Base-by-base conservation (phyloP, 2,888 invertebrate genomes). In the Lepidochitona cinerea region DNA sequence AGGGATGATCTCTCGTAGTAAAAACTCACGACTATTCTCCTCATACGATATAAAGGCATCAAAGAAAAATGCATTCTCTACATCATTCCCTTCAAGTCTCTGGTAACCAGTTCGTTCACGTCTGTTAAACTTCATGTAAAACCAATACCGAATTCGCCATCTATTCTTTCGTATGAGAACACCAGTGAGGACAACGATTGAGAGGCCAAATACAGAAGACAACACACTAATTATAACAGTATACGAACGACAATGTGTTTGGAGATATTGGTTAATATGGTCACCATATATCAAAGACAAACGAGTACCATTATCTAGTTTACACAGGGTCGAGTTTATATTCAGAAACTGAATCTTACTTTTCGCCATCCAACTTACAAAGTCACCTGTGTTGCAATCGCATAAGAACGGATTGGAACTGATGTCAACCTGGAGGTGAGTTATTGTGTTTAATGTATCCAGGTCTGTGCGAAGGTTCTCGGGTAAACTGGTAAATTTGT, bases 41-140 rank as follows among this genome's bases (percentile, higher is more conserved):
- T 75, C 52, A 35, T 81, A 79, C 1, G 76, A 79, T 6, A 81
- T 68, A 53, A 79, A 77, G 0, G 75, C 81, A 64, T 81, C 81
- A 23, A 73, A 69, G 6, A 71, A 74, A 69, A 77, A 81, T 2
- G 59, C 29, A 59, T 59, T 29, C 9, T 59, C 59, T n/a, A n/a
- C n/a, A 23, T 59, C 59, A 32, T 4, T 32, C 14, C 23, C 26
- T 23, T 59, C 59, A n/a, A 81, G 26, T n/a, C 74, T 64, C 12
- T 78, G 75, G 66, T 72, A 81, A 1, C 77, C 78, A n/a, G 65
- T 52, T 36, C 70, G 53, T 0, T n/a, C 37, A 37, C 75, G 72
- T 41, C 76, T 54, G 33, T 72, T 33, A 4, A 72, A 69, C 14
- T 70, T 67, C n/a, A 73, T 75, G 69, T 77, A 79, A 35, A 74